These are phyloP conservation scores for Nyctibius grandis DNA, from an alignment of 2,797 vertebrate species.

Conservation along the genomic window DNA sequence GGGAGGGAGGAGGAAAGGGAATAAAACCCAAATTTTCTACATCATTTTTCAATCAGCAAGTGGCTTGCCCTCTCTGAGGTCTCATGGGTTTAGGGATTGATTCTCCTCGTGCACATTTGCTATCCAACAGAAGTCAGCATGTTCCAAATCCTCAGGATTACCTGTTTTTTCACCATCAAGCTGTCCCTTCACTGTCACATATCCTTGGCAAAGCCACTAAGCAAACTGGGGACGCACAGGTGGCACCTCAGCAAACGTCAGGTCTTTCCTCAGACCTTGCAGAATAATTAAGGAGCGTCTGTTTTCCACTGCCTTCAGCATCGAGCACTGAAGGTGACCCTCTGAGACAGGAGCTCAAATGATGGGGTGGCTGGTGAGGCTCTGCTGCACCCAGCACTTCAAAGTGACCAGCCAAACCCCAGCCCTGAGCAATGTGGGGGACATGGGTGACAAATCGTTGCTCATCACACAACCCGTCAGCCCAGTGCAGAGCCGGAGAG, in stretches of 20 bases:
- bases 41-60: background rate
- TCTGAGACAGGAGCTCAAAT: background rate
- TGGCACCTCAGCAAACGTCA: background rate
- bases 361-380: background rate
- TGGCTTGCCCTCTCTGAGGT: background rate
- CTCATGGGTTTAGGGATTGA: background rate
- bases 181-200: background rate
- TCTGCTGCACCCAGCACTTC: background rate
- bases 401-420: background rate
- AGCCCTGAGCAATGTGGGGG: rapidly evolving
- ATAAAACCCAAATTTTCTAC: background rate
- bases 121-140: background rate
- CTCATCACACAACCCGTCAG: background rate
- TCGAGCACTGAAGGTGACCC: background rate
- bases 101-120: background rate
- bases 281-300: background rate
- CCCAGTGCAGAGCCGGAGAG: background rate
- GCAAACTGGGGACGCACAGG: background rate
- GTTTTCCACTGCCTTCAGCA: background rate
- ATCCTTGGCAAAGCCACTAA: background rate
- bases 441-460: background rate
- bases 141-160: background rate
- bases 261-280: background rate
- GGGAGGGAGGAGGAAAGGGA: background rate
- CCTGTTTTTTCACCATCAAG: background rate